Base-by-base conservation (phyloP, 2,797 vertebrate species). In the Melanotaenia trifasciata region DNA sequence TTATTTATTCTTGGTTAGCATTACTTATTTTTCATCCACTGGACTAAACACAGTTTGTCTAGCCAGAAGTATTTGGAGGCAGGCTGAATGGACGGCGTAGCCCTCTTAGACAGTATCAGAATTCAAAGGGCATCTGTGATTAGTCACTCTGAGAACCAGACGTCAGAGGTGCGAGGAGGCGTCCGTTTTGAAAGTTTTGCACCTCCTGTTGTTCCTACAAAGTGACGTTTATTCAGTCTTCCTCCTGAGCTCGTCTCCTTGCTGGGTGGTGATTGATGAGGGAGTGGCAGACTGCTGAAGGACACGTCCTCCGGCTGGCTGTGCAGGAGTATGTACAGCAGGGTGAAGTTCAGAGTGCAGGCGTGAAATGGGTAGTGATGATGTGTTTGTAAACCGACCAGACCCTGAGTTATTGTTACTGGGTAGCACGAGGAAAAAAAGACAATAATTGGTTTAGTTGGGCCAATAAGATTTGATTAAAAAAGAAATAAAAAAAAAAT, bases 201-300 rank as follows among this genome's bases (percentile, higher is more conserved):
- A 1, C 8, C 67, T 81, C 71, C 70, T 38, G 67, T 76, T 65
- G 60, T 83, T 76, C 67, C 47, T 47, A 14, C 36, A 47, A 78
- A 64, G 54, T 67, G 73, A 40, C 67, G 57, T 51, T 82, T 80
- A 71, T 69, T 85, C 72, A 53, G 81, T 65, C 64, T 40, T 76
- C 60, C 64, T 68, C 2, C 10, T 63, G 78, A 76, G 20, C 1
- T 54, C 0, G 3, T 65, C 81, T 68, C 66, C 80, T 47, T n/a
- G 43, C 67, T 63, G 64, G 59, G 70, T 20, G 64, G 62, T 81
- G 90, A 91, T 88, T 79, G 88, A 92, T 90, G 87, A 79, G 70
- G 74, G 59, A 7, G 67, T 72, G 79, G 67, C 76, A 38, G 36
- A 36, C 26, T 3, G 3, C 59, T 54, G 85, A 84, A 83, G 88